A percentile compares a stretch with the other conserved stretches of the same genome.
Evolutionary conservation across 2,888 invertebrate genomes (phyloP).

Genomic region (Tortricodes alternella): DNA sequence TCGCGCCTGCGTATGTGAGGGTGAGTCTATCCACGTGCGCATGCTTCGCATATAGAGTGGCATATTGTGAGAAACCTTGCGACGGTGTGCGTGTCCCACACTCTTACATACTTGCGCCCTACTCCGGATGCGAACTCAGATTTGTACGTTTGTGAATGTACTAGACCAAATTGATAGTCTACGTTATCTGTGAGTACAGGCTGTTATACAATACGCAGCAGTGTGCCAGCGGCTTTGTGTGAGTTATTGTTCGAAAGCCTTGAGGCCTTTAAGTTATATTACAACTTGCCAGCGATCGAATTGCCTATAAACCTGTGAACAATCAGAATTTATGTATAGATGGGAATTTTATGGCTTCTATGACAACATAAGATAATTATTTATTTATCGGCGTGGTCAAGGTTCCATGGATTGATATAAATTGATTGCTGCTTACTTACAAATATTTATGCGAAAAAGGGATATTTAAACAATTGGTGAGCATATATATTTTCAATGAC

Average conservation of each 20-base stretch:
- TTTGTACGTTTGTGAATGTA: slow-evolving; percentile 71
- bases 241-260: slow-evolving; percentile 53
- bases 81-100: slow-evolving; percentile 55
- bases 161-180: slow-evolving; percentile 75
- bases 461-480: slow-evolving; percentile 4
- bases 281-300: slow-evolving; percentile 64
- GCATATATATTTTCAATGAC: not conserved
- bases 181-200: slow-evolving; percentile 54
- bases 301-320: slow-evolving; percentile 70
- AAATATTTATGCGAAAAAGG: not conserved
- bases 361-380: slow-evolving; percentile 60
- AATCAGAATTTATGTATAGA: slow-evolving; percentile 66
- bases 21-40: slow-evolving; percentile 38
- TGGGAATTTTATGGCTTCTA: slow-evolving; percentile 54
- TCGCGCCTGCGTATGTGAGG: slow-evolving; percentile 44
- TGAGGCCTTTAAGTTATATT: slow-evolving; percentile 70
- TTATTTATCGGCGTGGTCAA: slow-evolving; percentile 65
- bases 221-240: slow-evolving; percentile 45
- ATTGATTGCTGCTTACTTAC: slow-evolving; percentile 36
- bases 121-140: slow-evolving; percentile 79
- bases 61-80: slow-evolving; percentile 55
- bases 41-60: slow-evolving; percentile 47
- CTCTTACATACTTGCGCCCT: slow-evolving; percentile 57
- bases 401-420: slow-evolving; percentile 47
- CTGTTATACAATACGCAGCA: slow-evolving; percentile 50